Evolutionary conservation across 2,888 invertebrate species (phyloP).

Genomic region (Elegia similella): DNA sequence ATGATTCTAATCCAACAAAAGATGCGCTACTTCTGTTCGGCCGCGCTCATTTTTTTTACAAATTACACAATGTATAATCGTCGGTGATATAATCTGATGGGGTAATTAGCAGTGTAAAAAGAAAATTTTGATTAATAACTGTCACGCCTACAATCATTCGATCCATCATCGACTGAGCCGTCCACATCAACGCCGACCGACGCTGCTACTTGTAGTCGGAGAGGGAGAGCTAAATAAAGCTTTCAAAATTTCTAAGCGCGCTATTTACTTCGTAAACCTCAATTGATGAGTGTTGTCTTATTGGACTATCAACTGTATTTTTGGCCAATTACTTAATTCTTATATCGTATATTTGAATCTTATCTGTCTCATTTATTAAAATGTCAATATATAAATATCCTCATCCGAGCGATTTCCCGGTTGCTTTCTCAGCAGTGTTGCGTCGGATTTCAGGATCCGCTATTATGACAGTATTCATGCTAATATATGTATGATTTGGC

Average conservation of each 20-base stretch:
- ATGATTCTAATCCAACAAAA: conserved; percentile 58
- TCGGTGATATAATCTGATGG: conserved; percentile 56
- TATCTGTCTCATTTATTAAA: no score
- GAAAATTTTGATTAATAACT: conserved; percentile 48
- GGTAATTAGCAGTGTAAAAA: conserved; percentile 45
- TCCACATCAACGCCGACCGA: conserved; percentile 20
- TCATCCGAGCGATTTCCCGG: no score
- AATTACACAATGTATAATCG: conserved; percentile 51
- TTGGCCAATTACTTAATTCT: not conserved
- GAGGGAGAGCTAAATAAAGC: not conserved
- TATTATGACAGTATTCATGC: no score
- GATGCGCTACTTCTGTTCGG: conserved; percentile 60
- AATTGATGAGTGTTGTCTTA: not conserved
- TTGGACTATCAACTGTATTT: not conserved
- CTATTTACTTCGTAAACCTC: not conserved
- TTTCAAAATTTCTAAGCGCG: not conserved
- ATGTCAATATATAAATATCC: no score
- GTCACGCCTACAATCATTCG: conserved; percentile 43
- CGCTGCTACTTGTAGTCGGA: not conserved
- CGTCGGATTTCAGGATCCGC: no score
- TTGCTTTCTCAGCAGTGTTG: no score
- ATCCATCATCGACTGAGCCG: conserved; percentile 42
- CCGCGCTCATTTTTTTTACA: conserved; percentile 51
- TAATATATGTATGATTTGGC: no score
- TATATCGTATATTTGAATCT: no score